These are phyloP conservation scores for Dolichallabes microphthalmus DNA, from an alignment of 2,113 vertebrate genomes.

Conservation along the genomic window DNA sequence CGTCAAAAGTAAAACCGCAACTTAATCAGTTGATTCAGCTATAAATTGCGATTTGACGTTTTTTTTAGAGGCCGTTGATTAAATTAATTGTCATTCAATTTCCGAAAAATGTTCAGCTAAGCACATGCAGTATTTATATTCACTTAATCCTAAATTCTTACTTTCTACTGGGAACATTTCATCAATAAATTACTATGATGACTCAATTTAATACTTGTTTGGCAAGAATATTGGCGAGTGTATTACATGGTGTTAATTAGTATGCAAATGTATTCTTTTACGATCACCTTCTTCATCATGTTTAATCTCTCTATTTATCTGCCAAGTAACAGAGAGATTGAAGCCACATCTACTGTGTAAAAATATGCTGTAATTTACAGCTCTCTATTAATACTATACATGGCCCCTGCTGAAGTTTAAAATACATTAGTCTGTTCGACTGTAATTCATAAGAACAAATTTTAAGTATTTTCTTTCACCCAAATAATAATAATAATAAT, in stretches of 20 bases:
- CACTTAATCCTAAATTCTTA: constrained; percentile 25
- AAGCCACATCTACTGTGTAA: constrained; percentile 59
- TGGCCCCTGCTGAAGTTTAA: constrained; percentile 51
- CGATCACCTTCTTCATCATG: constrained; percentile 72
- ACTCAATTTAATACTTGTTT: constrained; percentile 44
- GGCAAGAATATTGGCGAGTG: constrained; percentile 47
- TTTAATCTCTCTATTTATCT: constrained; percentile 73
- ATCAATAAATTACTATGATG: constrained; percentile 48
- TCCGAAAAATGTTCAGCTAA: constrained; percentile 35
- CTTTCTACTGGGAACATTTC: constrained; percentile 30
- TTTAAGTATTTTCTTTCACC: neutral
- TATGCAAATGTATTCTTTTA: constrained; percentile 77
- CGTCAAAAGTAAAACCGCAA: constrained; percentile 27
- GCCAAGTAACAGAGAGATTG: constrained; percentile 64
- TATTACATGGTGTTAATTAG: constrained; percentile 68
- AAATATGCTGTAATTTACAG: constrained; percentile 62
- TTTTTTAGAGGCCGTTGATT: constrained; percentile 22
- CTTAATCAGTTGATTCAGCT: constrained; percentile 34
- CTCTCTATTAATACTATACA: constrained; percentile 65
- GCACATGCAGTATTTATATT: constrained; percentile 31
- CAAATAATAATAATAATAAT: neutral
- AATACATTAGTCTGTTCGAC: neutral
- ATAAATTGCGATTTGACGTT: constrained; percentile 22
- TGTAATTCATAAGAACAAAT: neutral
- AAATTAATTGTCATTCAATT: constrained; percentile 27